phyloP scores from a whole-genome alignment of 2,888 invertebrate species.

The Apotomis turbidana region DNA sequence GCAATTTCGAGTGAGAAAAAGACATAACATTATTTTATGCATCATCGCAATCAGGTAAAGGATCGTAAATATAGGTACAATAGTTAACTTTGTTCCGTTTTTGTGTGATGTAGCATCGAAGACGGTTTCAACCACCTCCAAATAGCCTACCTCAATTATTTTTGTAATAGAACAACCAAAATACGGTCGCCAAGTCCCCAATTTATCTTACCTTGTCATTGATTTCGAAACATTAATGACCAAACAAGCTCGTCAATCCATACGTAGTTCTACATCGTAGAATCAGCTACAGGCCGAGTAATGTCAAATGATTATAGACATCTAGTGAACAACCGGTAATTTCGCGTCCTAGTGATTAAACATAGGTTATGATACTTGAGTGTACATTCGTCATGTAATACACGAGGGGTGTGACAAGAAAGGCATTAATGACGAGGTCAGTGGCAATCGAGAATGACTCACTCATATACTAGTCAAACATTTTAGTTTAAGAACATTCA shows the following conservation, averaged over 20 bases:
- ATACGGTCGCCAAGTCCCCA: no score
- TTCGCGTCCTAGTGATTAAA: conserved; percentile 30
- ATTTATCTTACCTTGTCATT: neutral
- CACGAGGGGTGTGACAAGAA: neutral
- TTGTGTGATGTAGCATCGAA: no score
- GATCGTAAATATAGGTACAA: no score
- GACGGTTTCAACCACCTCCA: no score
- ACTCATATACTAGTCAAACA: neutral
- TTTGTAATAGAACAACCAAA: no score
- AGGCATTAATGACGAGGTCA: neutral
- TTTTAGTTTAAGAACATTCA: neutral
- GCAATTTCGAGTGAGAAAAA: no score
- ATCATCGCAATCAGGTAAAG: no score
- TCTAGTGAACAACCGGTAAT: conserved; percentile 24
- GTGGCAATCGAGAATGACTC: neutral
- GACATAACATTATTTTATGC: no score
- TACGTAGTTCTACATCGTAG: conserved; percentile 26
- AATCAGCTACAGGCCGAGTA: conserved; percentile 31
- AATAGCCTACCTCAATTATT: no score
- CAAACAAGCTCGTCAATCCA: neutral
- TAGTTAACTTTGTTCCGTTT: no score
- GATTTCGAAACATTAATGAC: neutral
- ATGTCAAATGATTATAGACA: conserved; percentile 40
- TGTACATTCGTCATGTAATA: conserved; percentile 26
- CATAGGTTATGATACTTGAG: conserved; percentile 33